Evolutionary conservation across 2,797 vertebrate genomes (phyloP), one percentile per base, ranked within the genome.

Genomic region (Neosilurus hyrtlii): DNA sequence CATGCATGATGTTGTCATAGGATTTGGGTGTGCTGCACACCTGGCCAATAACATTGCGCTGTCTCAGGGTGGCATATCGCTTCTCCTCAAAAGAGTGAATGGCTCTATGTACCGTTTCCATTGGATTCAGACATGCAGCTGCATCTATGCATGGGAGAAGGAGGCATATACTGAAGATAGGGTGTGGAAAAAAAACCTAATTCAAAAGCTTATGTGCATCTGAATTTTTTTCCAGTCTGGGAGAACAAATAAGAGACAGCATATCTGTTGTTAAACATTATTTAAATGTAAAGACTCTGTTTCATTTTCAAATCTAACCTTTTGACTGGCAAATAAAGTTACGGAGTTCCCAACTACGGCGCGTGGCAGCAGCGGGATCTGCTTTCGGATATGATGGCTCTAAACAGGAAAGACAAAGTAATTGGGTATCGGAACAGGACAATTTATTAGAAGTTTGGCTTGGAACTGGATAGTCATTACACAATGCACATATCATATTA

Each of bases 21-120:
- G 96, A 99, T 83, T 99, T 99, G 0, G 98, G 98, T 0, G 97
- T 99, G 88, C 98, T 96, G 85, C 98, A 99, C 73, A 99, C 98
- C 95, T 98, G 98, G 66, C 98, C 98, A 7, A 99, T 98, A 85
- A 99, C 99, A 90, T 98, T 99, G 86, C 95, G 97, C 84, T 95
- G 96, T 89, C 97, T 96, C 96, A 99, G 98, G 86, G 97, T 88
- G 51, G 91, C 91, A 24, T 98, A 97, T 37, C 96, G 92, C 78
- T 97, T 95, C 73, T 99, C 96, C 88, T 99, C 98, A 22, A 99
- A 98, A 57, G 94, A 90, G 54, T 92, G 94, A 68, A 99, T 95
- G 74, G 98, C 98, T 82, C 95, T 96, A 22, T 97, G 95, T 84
- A 99, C 95, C 0, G 95, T 93, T 89, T 98, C 97, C 90, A 99